These are phyloP conservation scores for Pelecanoides urinatrix DNA, from an alignment of 2,113 vertebrate species.

Conservation along the genomic window DNA sequence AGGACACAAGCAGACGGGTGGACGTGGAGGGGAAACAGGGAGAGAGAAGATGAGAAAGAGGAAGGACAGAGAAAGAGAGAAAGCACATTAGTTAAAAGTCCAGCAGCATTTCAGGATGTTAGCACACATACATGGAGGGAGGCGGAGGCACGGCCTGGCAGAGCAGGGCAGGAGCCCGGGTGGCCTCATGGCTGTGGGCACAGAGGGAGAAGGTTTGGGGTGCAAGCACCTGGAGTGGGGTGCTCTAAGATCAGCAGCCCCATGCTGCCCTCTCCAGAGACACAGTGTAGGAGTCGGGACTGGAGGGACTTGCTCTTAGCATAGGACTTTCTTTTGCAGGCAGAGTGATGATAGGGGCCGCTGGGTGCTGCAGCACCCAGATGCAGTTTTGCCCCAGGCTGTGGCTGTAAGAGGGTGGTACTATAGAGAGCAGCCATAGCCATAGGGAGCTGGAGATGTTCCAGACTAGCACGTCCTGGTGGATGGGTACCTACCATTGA, in stretches of 20 bases:
- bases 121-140: neutral
- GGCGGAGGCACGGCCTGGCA: neutral
- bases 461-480: no score
- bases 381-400: neutral
- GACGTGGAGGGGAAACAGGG: neutral
- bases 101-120: neutral
- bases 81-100: conserved; percentile 2
- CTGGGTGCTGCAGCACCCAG: neutral
- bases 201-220: neutral
- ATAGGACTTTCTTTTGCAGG: neutral
- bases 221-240: neutral
- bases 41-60: neutral
- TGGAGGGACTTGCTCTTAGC: neutral
- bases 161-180: neutral
- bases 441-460: no score
- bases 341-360: neutral
- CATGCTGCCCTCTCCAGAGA: neutral
- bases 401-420: neutral
- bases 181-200: neutral
- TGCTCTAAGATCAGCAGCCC: neutral
- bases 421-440: no score
- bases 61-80: conserved; percentile 19
- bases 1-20: neutral
- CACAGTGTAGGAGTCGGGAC: neutral
- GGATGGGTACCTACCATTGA: no score